Evolutionary conservation across 1,140 invertebrate genomes (phyloP).

Genomic region (Hylaeus volcanicus): DNA sequence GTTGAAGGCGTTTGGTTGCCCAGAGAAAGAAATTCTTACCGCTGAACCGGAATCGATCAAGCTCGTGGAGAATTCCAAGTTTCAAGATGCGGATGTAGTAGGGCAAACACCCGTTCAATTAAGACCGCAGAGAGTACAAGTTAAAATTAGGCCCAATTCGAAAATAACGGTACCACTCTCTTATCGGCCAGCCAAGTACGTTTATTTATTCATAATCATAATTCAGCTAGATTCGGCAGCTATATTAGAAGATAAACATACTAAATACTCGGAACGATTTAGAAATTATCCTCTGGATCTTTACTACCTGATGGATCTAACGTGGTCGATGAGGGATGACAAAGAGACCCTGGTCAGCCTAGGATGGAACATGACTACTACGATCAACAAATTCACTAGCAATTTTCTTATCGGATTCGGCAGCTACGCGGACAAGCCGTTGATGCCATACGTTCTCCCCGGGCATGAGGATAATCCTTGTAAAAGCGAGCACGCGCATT

Average conservation of each 20-base stretch:
- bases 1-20: constrained; percentile 62
- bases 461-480: constrained; percentile 75
- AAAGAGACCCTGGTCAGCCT: constrained; percentile 89
- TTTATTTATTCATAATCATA: not conserved
- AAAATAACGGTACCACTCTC: constrained; percentile 80
- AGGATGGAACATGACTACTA: constrained; percentile 84
- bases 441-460: constrained; percentile 83
- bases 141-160: constrained; percentile 80
- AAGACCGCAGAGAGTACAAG: constrained; percentile 81
- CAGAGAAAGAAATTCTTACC: constrained; percentile 40
- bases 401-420: constrained; percentile 91
- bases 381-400: constrained; percentile 87
- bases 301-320: constrained; percentile 95
- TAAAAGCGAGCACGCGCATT: constrained; percentile 63
- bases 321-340: constrained; percentile 93
- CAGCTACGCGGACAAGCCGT: constrained; percentile 88
- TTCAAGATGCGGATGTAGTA: constrained; percentile 72
- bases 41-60: constrained; percentile 29
- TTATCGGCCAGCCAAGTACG: constrained; percentile 81
- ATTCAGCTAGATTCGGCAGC: too few relatives aligned
- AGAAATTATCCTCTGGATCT: constrained; percentile 95
- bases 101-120: constrained; percentile 82
- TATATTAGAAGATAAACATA: too few relatives aligned
- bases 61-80: constrained; percentile 64
- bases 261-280: constrained; percentile 4